Conservation (phyloP, 2,797 vertebrate genomes). For the Rhincodon typus region DNA sequence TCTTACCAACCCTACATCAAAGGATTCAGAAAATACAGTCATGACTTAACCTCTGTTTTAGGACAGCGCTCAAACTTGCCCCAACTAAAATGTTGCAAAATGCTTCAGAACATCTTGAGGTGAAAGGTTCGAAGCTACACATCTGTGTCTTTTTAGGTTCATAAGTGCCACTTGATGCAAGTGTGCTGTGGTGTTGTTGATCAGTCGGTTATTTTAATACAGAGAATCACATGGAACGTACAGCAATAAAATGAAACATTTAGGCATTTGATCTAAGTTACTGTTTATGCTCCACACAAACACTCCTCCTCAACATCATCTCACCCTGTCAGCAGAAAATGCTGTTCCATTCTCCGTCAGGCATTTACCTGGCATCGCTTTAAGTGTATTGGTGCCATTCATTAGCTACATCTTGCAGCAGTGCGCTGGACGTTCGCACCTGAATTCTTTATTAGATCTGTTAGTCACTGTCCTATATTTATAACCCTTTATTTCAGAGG, state of each 20-base stretch:
- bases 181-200: not conserved
- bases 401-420: not conserved
- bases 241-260: not conserved
- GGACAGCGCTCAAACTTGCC: not conserved
- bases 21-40: not conserved
- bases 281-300: not conserved
- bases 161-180: not conserved
- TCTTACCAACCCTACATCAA: slow-evolving; percentile 61
- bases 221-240: not conserved
- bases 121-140: no score
- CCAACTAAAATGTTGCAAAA: not conserved
- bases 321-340: not conserved
- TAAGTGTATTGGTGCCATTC: not conserved
- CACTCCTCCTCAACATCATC: not conserved
- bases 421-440: not conserved
- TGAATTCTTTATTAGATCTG: not conserved
- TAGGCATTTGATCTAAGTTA: not conserved
- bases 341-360: not conserved
- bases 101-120: no score
- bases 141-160: no score
- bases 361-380: not conserved
- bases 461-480: not conserved
- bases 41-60: not conserved
- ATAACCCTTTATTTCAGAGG: not conserved
- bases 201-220: not conserved